phyloP scores from a whole-genome alignment of 35 echinoderm and acorn worm species.

The Ophioderma brevispina region DNA sequence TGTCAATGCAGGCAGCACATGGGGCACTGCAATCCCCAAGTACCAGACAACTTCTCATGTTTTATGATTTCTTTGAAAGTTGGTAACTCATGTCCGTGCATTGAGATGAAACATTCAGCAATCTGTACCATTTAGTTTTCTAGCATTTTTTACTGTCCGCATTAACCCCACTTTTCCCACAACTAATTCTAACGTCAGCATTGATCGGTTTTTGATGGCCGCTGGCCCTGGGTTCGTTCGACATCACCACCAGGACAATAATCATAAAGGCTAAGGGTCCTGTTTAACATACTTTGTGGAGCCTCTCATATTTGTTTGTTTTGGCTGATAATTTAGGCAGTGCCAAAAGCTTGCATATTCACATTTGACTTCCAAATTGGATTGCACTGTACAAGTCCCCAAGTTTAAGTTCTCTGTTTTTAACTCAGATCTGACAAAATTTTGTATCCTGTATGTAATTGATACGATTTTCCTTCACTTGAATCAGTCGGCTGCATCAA shows the following conservation, averaged over 20 bases:
- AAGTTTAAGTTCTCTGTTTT: not conserved
- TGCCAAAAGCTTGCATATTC: not conserved
- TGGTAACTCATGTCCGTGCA: not conserved
- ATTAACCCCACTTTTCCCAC: not conserved
- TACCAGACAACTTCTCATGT: not conserved
- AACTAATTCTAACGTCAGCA: not conserved
- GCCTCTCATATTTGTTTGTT: not conserved
- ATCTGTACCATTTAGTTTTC: not conserved
- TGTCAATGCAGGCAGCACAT: not conserved
- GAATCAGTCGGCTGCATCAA: not conserved
- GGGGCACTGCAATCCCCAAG: not conserved
- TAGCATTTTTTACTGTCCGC: not conserved
- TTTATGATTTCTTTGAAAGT: not conserved
- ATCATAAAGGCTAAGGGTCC: not conserved
- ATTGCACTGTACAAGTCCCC: not conserved
- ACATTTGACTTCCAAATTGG: not conserved
- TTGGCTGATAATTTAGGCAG: not conserved
- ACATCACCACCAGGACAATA: not conserved
- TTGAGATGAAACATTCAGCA: not conserved
- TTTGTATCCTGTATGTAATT: not conserved
- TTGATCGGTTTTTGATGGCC: not conserved
- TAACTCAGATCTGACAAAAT: not conserved
- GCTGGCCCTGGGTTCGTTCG: not conserved
- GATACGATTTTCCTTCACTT: not conserved
- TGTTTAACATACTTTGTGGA: not conserved